Evolutionary conservation across 2,888 invertebrate genomes (phyloP).

Genomic region (Strigamia crassipes): DNA sequence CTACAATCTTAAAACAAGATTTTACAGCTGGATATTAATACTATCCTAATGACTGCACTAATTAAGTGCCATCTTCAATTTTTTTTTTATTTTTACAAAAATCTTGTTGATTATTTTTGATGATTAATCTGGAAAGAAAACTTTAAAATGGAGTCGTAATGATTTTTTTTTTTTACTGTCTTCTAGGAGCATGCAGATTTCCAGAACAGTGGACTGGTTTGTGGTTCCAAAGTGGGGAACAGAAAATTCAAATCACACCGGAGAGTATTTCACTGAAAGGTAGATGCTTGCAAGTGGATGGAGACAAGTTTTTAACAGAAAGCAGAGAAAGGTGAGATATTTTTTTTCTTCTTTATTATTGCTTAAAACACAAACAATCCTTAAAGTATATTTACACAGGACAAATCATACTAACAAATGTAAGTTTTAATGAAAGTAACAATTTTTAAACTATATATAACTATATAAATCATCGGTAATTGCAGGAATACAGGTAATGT

Average conservation of each 20-base stretch:
- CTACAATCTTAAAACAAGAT: background rate
- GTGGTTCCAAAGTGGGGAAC: slow-evolving; percentile 76
- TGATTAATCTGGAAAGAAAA: too few species aligned
- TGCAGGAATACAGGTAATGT: too few species aligned
- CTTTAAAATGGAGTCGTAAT: too few species aligned
- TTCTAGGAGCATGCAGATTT: slow-evolving; percentile 68
- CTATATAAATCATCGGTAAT: too few species aligned
- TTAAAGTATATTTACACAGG: too few species aligned
- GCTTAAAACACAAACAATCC: too few species aligned
- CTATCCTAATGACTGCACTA: background rate
- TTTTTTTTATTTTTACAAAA: background rate
- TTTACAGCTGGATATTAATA: background rate
- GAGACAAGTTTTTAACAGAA: slow-evolving; percentile 70
- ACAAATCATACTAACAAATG: too few species aligned
- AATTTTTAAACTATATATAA: too few species aligned
- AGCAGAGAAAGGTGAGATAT: slow-evolving; percentile 29
- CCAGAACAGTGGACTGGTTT: slow-evolving; percentile 83
- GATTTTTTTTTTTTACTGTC: background rate
- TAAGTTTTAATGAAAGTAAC: too few species aligned
- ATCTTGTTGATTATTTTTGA: too few species aligned
- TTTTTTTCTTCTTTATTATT: background rate
- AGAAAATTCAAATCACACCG: slow-evolving; percentile 75
- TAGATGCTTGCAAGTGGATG: slow-evolving; percentile 69
- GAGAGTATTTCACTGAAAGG: slow-evolving; percentile 71
- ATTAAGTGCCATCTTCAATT: background rate